Evolutionary conservation across 2,113 vertebrate species (phyloP), one percentile per base, ranked within the genome.

Genomic region (Siniperca knerii): DNA sequence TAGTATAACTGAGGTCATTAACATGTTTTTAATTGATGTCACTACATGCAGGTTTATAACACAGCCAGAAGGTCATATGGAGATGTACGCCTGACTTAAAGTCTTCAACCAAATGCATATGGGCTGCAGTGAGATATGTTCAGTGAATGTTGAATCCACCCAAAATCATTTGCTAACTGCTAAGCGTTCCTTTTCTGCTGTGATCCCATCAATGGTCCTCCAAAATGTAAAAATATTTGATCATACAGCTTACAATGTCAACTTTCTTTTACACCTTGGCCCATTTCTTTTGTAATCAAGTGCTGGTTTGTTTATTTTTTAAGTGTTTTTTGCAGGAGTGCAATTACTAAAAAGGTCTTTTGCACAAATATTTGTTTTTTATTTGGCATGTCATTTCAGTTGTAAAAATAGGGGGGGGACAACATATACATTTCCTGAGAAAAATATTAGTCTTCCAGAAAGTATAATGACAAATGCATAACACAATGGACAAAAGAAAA

Each of bases 201-300:
- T 57, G 55, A 78, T 61, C 44, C 20, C 52, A 61, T 61, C 21
- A 62, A 33, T 13, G 7, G 20, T 37, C 20, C 11, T 16, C 25
- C 7, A 60, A 25, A 21, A 42, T 73, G 6, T 42, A 29, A 40
- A 65, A 52, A 13, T 57, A 21, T 20, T 77, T 11, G 6, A 60
- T 18, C 40, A 48, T 11, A 33, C 25, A 79, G 46, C 3, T 69
- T 50, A 35, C 25, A 75, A 52, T 81, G 13, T 64, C 23, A 71
- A 57, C 23, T 60, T 68, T 87, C 0, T 70, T 4, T 77, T 50
- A 65, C n/a, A 69, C 15, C 4, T 7, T 44, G 58, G 37, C 21
- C 29, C 29, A 72, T 55, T 80, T 78, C 4, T 37, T 83, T 76
- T 74, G 46, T 67, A 18, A 52, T 69, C 1, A 81, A 76, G 37